phyloP scores from a whole-genome alignment of 1,140 invertebrate species.

The Varroa destructor region DNA sequence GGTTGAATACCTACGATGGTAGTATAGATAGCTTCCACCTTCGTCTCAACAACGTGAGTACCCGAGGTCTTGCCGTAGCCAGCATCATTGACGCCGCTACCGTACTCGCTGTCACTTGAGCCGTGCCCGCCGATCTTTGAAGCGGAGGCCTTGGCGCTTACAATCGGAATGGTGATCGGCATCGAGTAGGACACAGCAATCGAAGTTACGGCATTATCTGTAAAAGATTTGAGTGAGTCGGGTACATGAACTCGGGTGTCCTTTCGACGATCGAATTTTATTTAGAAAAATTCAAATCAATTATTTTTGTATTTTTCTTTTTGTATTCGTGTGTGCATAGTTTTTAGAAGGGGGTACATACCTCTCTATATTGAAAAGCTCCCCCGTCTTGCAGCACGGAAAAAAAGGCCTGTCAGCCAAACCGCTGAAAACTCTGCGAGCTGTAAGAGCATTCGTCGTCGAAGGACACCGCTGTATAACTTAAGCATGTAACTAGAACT shows the following conservation, averaged over 20 bases:
- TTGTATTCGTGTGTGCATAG: too few relatives aligned
- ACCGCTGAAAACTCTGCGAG: too few relatives aligned
- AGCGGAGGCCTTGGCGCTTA: not conserved
- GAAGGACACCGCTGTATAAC: too few relatives aligned
- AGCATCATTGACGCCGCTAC: too few relatives aligned
- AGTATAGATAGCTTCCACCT: conserved; percentile 17
- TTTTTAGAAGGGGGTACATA: too few relatives aligned
- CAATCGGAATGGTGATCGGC: conserved; percentile 23
- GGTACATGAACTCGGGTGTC: not conserved
- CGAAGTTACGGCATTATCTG: not conserved
- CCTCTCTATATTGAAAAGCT: too few relatives aligned
- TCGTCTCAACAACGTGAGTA: conserved; percentile 3
- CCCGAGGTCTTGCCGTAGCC: not conserved
- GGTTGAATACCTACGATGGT: conserved; percentile 5
- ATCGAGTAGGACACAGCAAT: conserved; percentile 15
- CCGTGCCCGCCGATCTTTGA: not conserved
- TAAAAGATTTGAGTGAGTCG: not conserved
- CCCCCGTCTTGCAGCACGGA: too few relatives aligned
- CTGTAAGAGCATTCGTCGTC: too few relatives aligned
- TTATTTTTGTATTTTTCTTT: too few relatives aligned
- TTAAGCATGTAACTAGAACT: too few relatives aligned
- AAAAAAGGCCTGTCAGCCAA: too few relatives aligned
- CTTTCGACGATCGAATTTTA: conserved; percentile 21
- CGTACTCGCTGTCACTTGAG: not conserved
- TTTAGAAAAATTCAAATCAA: too few relatives aligned